phyloP scores from a whole-genome alignment of 2,797 vertebrate species.

The Sebastes reedi region DNA sequence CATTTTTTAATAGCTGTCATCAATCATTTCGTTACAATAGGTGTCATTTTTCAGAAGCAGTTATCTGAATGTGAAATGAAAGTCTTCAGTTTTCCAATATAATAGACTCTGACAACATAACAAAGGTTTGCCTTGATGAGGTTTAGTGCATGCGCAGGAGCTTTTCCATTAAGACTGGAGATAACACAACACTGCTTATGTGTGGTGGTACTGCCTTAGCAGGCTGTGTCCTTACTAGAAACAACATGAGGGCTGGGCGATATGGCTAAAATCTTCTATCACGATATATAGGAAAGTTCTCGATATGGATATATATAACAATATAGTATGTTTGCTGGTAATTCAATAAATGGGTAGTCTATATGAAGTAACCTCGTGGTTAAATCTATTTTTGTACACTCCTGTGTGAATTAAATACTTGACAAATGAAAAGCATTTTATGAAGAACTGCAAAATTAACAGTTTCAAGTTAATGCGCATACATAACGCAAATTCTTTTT shows the following conservation, averaged over 20 bases:
- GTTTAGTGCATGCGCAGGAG: neutral
- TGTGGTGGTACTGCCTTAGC: neutral
- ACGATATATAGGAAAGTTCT: fast-evolving
- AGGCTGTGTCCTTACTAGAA: neutral
- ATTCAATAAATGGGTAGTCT: too few species aligned
- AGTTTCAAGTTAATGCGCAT: too few species aligned
- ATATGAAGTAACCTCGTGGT: too few species aligned
- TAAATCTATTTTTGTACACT: too few species aligned
- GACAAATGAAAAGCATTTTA: too few species aligned
- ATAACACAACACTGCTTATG: neutral
- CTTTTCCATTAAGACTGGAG: conserved; percentile 25
- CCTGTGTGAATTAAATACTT: too few species aligned
- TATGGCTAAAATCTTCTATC: too few species aligned
- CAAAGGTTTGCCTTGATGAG: conserved; percentile 23
- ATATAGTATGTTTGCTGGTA: too few species aligned
- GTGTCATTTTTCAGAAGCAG: conserved; percentile 5
- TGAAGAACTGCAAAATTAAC: too few species aligned
- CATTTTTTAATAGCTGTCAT: neutral
- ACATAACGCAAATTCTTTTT: too few species aligned
- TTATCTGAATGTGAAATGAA: conserved; percentile 27
- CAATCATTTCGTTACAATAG: conserved; percentile 19
- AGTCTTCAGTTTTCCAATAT: neutral
- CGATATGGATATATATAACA: fast-evolving
- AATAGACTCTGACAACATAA: conserved; percentile 15
- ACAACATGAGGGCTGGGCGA: neutral